These are phyloP conservation scores for Diaphora mendica DNA, from an alignment of 2,888 invertebrate genomes.

Conservation along the genomic window DNA sequence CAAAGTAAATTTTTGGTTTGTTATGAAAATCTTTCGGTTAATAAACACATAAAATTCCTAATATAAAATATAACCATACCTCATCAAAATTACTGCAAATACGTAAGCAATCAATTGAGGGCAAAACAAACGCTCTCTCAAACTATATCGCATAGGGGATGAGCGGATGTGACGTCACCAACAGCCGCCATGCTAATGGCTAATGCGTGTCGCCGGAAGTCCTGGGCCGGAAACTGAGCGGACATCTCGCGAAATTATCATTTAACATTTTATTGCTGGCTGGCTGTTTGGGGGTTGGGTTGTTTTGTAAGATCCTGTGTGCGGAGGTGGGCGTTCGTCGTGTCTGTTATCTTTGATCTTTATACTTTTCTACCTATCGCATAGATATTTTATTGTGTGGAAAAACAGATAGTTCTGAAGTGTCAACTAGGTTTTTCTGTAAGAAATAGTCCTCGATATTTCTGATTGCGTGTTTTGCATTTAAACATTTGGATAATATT, in stretches of 20 bases:
- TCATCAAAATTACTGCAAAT: constrained; percentile 48
- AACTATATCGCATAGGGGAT: constrained; percentile 50
- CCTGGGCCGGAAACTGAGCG: constrained; percentile 74
- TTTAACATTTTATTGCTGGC: constrained; percentile 79
- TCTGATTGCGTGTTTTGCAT: neutral
- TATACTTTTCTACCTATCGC: neutral
- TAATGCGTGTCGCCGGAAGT: constrained; percentile 84
- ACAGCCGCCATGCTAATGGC: constrained; percentile 81
- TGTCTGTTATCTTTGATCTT: constrained; percentile 8
- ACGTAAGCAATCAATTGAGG: constrained; percentile 51
- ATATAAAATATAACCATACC: constrained; percentile 2
- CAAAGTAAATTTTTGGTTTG: neutral
- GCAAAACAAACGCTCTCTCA: constrained; percentile 48
- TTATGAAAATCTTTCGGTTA: neutral
- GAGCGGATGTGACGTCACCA: constrained; percentile 77
- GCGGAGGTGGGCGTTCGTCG: constrained; percentile 21
- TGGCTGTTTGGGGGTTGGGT: constrained; percentile 49
- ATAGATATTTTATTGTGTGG: neutral
- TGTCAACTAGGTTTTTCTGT: neutral
- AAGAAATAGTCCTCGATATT: neutral
- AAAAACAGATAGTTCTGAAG: neutral
- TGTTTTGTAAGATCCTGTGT: constrained; percentile 40
- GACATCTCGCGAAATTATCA: constrained; percentile 82
- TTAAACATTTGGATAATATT: neutral
- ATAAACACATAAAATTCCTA: neutral